A percentile compares a stretch with the other conserved stretches of the same genome.
Conservation (phyloP, 1,140 invertebrate species). For the Heliothis virescens region DNA sequence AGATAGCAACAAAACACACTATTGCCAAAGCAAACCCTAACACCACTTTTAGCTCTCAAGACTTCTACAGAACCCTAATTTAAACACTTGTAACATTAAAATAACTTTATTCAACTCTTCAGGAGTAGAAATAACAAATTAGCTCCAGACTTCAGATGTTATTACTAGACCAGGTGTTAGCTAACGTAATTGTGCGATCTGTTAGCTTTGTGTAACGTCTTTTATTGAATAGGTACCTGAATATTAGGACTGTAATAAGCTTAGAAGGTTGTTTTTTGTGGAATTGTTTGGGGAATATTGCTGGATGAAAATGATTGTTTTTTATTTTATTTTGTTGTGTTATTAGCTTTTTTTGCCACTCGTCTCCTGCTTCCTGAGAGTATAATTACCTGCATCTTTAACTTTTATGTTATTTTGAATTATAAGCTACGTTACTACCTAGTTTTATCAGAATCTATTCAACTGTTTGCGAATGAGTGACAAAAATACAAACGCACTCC, state of each 20-base stretch:
- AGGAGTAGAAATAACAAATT: conserved; percentile 15
- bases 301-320: background rate
- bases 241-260: conserved; percentile 3
- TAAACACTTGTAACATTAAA: conserved; percentile 16
- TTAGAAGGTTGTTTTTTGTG: background rate
- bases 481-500: too few species aligned
- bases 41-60: background rate
- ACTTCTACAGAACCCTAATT: background rate
- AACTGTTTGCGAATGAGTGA: too few species aligned
- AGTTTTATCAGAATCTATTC: too few species aligned
- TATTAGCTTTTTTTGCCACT: too few species aligned
- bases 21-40: background rate
- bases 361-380: too few species aligned
- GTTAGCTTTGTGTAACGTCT: background rate
- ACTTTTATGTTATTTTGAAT: too few species aligned
- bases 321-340: background rate
- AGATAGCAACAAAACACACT: background rate
- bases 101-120: conserved; percentile 7
- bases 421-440: too few species aligned
- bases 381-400: too few species aligned
- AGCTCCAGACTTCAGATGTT: conserved; percentile 24
- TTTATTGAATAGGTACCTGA: conserved; percentile 26
- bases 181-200: conserved; percentile 3
- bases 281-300: background rate
- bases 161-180: conserved; percentile 17